Evolutionary conservation across 2,888 invertebrate genomes (phyloP).

Genomic region (Trachelus tabidus): DNA sequence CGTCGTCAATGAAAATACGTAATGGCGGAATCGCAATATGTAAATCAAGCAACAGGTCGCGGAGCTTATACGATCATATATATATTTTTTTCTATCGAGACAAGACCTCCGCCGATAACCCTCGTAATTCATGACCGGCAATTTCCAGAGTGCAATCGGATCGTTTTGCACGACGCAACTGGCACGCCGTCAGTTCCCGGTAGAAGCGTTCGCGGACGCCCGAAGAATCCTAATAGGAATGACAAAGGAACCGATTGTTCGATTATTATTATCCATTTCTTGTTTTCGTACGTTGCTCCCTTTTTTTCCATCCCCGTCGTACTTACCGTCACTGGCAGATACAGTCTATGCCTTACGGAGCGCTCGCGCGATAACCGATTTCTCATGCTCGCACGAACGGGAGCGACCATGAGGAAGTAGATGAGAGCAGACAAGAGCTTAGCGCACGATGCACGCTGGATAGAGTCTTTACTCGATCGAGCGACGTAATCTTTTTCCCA

Average conservation of each 20-base stretch:
- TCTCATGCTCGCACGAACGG: neutral
- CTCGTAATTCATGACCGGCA: constrained; percentile 7
- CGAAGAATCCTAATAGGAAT: neutral
- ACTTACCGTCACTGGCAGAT: neutral
- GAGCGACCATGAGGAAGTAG: neutral
- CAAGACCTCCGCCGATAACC: constrained; percentile 14
- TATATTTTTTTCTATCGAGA: neutral
- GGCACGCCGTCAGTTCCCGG: neutral
- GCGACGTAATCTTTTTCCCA: neutral
- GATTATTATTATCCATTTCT: neutral
- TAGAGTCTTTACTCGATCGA: neutral
- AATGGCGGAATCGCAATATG: neutral
- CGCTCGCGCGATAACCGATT: neutral
- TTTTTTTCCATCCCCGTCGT: neutral
- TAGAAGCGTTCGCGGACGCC: neutral
- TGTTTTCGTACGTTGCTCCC: neutral
- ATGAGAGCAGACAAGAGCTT: neutral
- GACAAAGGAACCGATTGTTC: neutral
- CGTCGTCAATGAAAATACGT: neutral
- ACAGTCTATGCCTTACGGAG: neutral
- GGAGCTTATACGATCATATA: neutral
- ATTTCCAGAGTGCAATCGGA: neutral
- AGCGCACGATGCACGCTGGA: neutral
- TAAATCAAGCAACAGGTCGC: neutral
- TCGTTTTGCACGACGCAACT: neutral